Conservation (phyloP, 2,113 vertebrate species). For the Oceanites oceanicus region DNA sequence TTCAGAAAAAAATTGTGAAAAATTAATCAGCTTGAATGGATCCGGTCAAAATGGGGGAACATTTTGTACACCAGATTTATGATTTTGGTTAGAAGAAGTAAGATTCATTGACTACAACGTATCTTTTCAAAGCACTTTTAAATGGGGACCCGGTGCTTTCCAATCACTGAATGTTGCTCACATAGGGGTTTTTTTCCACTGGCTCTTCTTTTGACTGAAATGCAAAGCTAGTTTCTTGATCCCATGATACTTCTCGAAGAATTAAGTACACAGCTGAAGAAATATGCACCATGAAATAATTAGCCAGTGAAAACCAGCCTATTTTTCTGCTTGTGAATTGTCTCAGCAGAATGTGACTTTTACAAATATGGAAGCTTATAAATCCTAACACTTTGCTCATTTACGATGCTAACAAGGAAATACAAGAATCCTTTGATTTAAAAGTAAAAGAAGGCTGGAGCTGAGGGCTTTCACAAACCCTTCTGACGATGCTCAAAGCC, state of each 20-base stretch:
- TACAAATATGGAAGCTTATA: neutral
- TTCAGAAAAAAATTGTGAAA: conserved; percentile 31
- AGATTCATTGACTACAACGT: neutral
- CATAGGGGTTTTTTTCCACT: neutral
- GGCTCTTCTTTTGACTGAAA: neutral
- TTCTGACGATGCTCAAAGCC: neutral
- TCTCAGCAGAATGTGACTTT: neutral
- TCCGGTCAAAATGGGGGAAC: neutral
- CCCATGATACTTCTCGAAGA: neutral
- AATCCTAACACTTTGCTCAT: neutral
- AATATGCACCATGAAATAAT: neutral
- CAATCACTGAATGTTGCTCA: neutral
- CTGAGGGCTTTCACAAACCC: neutral
- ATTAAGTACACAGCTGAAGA: neutral
- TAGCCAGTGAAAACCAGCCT: neutral
- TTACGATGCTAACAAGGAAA: neutral
- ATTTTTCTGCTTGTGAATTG: neutral
- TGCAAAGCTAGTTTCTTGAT: neutral
- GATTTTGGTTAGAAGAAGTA: neutral
- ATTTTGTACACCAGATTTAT: neutral
- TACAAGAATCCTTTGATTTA: neutral
- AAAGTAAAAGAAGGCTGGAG: neutral
- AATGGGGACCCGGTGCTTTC: neutral
- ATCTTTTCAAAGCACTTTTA: neutral
- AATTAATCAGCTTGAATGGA: neutral